These are phyloP conservation scores for Lagocephalus sceleratus DNA, from an alignment of 2,797 vertebrate genomes.

Conservation along the genomic window DNA sequence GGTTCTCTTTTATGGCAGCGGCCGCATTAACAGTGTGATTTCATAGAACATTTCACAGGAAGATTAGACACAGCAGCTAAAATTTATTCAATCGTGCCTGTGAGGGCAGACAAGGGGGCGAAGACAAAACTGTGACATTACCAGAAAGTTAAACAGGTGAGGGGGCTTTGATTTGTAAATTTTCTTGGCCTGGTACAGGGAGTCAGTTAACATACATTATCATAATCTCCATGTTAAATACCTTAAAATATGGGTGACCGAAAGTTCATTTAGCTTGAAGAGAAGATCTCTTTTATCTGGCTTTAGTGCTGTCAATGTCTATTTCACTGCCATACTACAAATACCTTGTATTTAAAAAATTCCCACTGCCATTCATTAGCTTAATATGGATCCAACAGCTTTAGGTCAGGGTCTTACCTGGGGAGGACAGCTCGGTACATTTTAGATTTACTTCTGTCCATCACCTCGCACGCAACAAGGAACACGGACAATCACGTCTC, in stretches of 20 bases:
- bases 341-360: slow-evolving; percentile 9
- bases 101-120: slow-evolving; percentile 2
- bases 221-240: slow-evolving; percentile 47
- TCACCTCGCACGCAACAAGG: slow-evolving; percentile 2
- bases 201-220: slow-evolving; percentile 41
- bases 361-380: slow-evolving; percentile 18
- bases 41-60: slow-evolving; percentile 22
- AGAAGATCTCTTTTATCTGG: slow-evolving; percentile 38
- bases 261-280: slow-evolving; percentile 22
- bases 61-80: slow-evolving; percentile 15
- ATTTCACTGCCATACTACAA: too few species aligned
- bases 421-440: neutral
- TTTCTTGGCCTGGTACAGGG: slow-evolving; percentile 2
- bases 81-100: slow-evolving; percentile 7
- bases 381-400: slow-evolving; percentile 19
- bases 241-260: slow-evolving; percentile 27
- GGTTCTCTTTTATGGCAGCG: slow-evolving; percentile 13
- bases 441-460: slow-evolving; percentile 7
- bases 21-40: slow-evolving; percentile 15
- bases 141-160: slow-evolving; percentile 10
- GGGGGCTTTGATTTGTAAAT: slow-evolving; percentile 25
- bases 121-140: slow-evolving; percentile 10
- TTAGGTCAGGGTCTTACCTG: neutral
- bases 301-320: slow-evolving; percentile 31
- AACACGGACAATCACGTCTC: slow-evolving; percentile 21